Evolutionary conservation across 35 echinoderm and acorn worm species (phyloP).

Genomic region (Ophioderma brevispina): DNA sequence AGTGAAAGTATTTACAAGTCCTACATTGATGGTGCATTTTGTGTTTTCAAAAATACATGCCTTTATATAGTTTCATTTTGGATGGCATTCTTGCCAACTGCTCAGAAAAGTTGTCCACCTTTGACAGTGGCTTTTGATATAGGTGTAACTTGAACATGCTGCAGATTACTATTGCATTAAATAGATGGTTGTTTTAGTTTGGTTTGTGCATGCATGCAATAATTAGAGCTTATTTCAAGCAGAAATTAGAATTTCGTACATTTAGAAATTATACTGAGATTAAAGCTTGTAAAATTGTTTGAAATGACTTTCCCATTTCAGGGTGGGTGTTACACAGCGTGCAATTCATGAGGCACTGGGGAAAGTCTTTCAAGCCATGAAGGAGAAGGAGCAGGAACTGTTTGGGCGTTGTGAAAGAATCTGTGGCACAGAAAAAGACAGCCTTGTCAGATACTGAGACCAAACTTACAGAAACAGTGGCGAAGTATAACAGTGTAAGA

Average conservation of each 20-base stretch:
- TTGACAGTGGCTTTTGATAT: too few species aligned
- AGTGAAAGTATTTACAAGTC: too few species aligned
- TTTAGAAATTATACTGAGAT: too few species aligned
- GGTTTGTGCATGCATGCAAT: not conserved
- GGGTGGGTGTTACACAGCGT: slow-evolving; percentile 36
- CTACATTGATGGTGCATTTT: too few species aligned
- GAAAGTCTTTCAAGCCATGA: slow-evolving; percentile 43
- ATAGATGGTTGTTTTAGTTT: not conserved
- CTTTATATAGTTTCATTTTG: too few species aligned
- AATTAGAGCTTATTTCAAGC: not conserved
- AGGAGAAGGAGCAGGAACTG: slow-evolving; percentile 52
- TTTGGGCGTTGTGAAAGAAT: slow-evolving; percentile 9
- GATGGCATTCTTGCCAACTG: too few species aligned
- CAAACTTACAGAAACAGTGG: not conserved
- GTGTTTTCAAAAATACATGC: too few species aligned
- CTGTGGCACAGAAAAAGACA: not conserved
- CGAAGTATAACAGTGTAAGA: slow-evolving; percentile 24
- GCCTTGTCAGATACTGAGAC: slow-evolving; percentile 14
- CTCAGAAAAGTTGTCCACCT: too few species aligned
- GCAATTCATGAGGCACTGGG: slow-evolving; percentile 27
- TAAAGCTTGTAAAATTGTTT: too few species aligned
- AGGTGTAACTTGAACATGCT: too few species aligned
- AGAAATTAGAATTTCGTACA: too few species aligned
- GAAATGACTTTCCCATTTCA: not conserved
- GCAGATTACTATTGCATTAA: too few species aligned